Evolutionary conservation across 1,140 invertebrate species (phyloP), one percentile per base, ranked within the genome.

Genomic region (Leptinotarsa undecemlineata): DNA sequence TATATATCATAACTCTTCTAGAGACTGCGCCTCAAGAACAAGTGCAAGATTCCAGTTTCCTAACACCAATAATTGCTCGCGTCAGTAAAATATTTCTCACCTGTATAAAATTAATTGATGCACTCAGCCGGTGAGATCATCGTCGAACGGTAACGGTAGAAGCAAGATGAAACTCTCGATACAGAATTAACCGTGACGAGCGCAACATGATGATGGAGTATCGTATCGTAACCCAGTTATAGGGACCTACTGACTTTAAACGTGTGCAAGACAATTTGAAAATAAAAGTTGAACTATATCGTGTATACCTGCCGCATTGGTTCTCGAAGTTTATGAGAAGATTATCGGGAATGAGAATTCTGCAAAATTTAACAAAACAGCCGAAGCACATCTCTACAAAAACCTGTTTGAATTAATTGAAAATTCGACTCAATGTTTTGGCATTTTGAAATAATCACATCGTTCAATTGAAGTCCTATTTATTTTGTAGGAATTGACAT

Each of bases 221-320:
- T 57, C 51, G 17, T 15, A 15, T 57, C 51, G 51, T 57, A 57
- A 57, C 51, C 51, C 51, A 57, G 51, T 57, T 57, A 57, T 19
- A 4, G 14, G 51, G 51, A 57, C 51, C 51, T 57, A 57, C 51
- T 57, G 51, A 57, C 51, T 57, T 14, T 15, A 15, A 57, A 57
- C 15, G 8, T 42, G 51, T 57, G 51, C 51, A 57, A 57, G 51
- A 4, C 51, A 19, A 15, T n/a, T 57, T 57, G 51, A 57, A 57
- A 57, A 57, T 57, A 57, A 57, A 57, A 57, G 51, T 57, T 57
- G 51, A 57, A 57, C 51, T 57, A 57, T 57, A 57, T n/a, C 51
- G 51, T 57, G 51, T 57, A 33, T 33, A 57, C 51, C 51, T 57
- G 51, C 5, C 51, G n/a, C 51, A 6, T 42, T 42, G 33, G 33